Evolutionary conservation across 2,113 vertebrate genomes (phyloP).

Genomic region (Hippocampus abdominalis): DNA sequence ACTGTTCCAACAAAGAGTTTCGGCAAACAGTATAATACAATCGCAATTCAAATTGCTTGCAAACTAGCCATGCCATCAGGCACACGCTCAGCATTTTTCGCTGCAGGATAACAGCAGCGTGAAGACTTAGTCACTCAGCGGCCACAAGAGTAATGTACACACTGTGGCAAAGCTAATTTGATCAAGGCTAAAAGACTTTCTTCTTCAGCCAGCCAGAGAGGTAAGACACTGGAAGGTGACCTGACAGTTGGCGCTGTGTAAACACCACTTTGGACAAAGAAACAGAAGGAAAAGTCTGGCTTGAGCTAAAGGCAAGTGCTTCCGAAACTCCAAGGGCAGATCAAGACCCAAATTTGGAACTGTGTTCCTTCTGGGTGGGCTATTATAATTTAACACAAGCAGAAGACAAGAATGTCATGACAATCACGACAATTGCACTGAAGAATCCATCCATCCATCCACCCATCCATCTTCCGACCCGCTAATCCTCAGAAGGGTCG

Average conservation of each 20-base stretch:
- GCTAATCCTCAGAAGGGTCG: no score
- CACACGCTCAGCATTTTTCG: background rate
- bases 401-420: no score
- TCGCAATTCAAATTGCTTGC: background rate
- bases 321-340: no score
- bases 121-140: background rate
- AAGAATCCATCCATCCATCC: no score
- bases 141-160: background rate
- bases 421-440: no score
- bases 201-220: conserved; percentile 8
- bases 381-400: no score
- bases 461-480: no score
- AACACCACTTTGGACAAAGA: conserved; percentile 23
- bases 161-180: background rate
- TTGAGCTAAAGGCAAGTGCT: no score
- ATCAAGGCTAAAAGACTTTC: conserved; percentile 9
- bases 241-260: conserved; percentile 18
- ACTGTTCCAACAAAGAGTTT: background rate
- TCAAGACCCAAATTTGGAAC: no score
- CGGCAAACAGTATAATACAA: background rate
- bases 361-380: no score
- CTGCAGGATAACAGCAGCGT: background rate
- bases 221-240: conserved; percentile 26
- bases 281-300: background rate
- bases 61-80: background rate